A percentile compares a stretch with the other conserved stretches of the same genome.
These are phyloP conservation scores for Ornithoptera priamus DNA, from an alignment of 2,888 invertebrate species.

Conservation along the genomic window DNA sequence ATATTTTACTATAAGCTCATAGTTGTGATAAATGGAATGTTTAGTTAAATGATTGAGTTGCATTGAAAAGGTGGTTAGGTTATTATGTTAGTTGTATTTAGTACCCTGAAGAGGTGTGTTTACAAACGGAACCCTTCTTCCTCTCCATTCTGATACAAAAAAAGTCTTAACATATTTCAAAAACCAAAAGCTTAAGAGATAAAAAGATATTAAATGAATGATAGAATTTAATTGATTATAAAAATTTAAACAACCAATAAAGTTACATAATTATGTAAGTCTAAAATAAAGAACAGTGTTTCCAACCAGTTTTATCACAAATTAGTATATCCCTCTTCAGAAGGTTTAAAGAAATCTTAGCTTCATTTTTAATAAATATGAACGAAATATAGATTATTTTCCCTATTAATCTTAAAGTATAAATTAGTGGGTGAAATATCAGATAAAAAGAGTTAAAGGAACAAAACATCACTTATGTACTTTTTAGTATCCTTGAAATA, in stretches of 20 bases:
- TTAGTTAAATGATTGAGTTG: not conserved
- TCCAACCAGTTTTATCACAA: not conserved
- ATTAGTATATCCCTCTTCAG: conserved; percentile 24
- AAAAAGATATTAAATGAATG: not conserved
- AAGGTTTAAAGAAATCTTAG: conserved; percentile 17
- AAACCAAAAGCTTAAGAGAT: too few species aligned
- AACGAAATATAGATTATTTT: conserved; percentile 7
- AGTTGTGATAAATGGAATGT: not conserved
- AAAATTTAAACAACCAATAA: not conserved
- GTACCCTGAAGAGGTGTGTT: too few species aligned
- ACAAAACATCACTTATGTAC: conserved; percentile 17
- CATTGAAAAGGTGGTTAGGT: not conserved
- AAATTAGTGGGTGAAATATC: conserved; percentile 4
- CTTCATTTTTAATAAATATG: conserved; percentile 2
- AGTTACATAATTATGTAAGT: not conserved
- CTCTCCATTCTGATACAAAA: not conserved
- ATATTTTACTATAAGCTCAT: not conserved
- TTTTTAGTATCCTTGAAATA: conserved; percentile 14
- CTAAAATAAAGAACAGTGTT: not conserved
- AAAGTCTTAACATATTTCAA: too few species aligned
- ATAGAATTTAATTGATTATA: not conserved
- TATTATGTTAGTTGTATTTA: not conserved
- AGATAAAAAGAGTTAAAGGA: conserved; percentile 16
- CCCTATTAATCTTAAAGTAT: conserved; percentile 7
- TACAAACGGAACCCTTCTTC: too few species aligned